Base-by-base conservation (phyloP, 2,888 invertebrate genomes). In the Acleris emargana region DNA sequence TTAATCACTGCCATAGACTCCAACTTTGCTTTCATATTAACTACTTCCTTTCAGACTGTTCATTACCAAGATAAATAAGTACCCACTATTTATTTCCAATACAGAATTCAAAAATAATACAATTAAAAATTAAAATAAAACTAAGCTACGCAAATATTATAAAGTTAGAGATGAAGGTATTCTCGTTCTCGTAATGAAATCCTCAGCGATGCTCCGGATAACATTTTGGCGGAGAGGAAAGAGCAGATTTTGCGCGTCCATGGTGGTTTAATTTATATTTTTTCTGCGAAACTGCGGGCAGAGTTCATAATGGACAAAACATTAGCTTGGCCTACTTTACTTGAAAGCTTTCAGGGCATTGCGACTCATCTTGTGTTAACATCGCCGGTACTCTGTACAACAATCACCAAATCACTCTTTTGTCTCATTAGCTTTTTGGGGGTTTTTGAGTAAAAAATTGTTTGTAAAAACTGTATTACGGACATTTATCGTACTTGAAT, bases 281-380 rank as follows among this genome's bases (percentile, higher is more conserved):
- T 85, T 80, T 69, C 76, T 81, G 71, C 74, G 73, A 76, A 75
- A 69, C 71, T 70, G 72, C 77, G 77, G 76, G 73, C 73, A 71
- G 80, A 73, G 83, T 83, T 86, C 83, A 83, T 90, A 90, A 91
- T 91, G 89, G 86, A 83, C 84, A 80, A 82, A 87, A 88, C 89
- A 91, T 91, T 91, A 89, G 82, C 86, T 75, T 79, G 79, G 82
- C 81, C 84, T 84, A 86, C 87, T 87, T 86, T 78, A 76, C 74
- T 68, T 75, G 80, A 88, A 89, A 89, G 89, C 90, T 91, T 88
- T 89, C 78, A 82, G 84, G 76, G 81, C 76, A 82, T 83, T 84
- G 82, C 80, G 80, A 80, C 83, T 86, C 83, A 80, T 86, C 83
- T 83, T 79, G 77, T 73, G 79, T 78, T 81, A 81, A 80, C 77